Evolutionary conservation across 2,113 vertebrate genomes (phyloP), one percentile per base, ranked within the genome.

Genomic region (Eupsittula cactorum): DNA sequence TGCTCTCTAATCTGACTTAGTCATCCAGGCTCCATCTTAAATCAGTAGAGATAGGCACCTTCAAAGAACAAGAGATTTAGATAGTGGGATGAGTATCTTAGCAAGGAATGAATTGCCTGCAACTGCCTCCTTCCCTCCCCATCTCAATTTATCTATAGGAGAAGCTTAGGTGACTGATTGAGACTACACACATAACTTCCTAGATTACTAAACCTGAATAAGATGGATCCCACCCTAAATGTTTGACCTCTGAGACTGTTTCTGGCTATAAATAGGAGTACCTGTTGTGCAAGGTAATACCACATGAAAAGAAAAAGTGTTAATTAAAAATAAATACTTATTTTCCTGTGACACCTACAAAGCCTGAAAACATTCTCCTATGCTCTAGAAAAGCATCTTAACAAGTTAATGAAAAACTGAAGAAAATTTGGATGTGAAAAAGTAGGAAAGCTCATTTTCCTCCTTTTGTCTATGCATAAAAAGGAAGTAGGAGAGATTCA

Each of bases 11-110:
- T 95, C 93, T 95, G 35, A 92, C 52, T 78, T 27, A 89, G 94
- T 76, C 96, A 95, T 95, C 86, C 96, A 95, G 95, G 74, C 93
- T 93, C 94, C 94, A 82, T 95, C 74, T 77, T 75, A 75, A 95
- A 93, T 93, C 93, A 91, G 35, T 55, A 60, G 71, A 94, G 92
- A 96, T 55, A 97, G 86, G 81, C 69, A 91, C 86, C 91, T 95
- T 95, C 96, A 97, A 97, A 97, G 93, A 62, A 71, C 29, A 53
- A 14, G 52, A 85, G 89, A 93, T 89, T 86, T 19, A 96, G 96
- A 97, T 91, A 95, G 65, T 2, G 35, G 82, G 44, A 65, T 86
- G 42, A 60, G 24, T 89, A 78, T 89, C 75, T 88, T 2, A 0
- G 64, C 4, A 7, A 18, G 52, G 92, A 88, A 92, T 82, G 21